Base-by-base conservation (phyloP, 2,113 vertebrate species). In the Dasyurus viverrinus region DNA sequence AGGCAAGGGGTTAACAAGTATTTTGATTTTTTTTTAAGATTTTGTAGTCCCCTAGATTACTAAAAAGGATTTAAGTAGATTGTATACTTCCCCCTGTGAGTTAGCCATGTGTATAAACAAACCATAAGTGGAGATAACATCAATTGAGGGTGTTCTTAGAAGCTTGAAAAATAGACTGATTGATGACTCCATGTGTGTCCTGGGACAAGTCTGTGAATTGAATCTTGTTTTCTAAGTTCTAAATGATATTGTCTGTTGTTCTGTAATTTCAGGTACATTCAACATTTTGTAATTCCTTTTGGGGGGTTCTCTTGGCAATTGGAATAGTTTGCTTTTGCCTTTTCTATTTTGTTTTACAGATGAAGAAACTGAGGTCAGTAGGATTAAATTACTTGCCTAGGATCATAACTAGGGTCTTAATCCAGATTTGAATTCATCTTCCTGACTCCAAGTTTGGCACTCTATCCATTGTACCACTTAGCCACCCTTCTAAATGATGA, bases 1-100 rank as follows among this genome's bases (percentile, higher is more conserved):
- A 89, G 94, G 54, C 19, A 93, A 96, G 93, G 93, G 92, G 48
- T 96, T 97, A 97, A 95, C 53, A 52, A 96, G 54, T 93, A 92
- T 89, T 76, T 57, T 95, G 4, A 46, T 96, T 52, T 52, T 52
- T 52, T 97, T 93, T 91, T 68, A 91, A 93, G 91, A 53, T 93
- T 94, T 93, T 89, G 94, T 96, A 52, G 91, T 54, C 92, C 53
- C 92, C 4, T 8, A 53, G 91, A 50, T 92, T 96, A 57, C 54
- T 96, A 96, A 60, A 95, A 96, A 97, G 92, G 93, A 92, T 97
- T 96, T 24, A 47, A 25, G 52, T 27, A 25, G 9, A n/a, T 16
- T 1, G 12, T 8, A 14, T n/a, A 0, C n/a, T 8, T 36, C 24
- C 36, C 16, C 36, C 30, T 6, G 2, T 53, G 54, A 47, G 7